Base-by-base conservation (phyloP, 2,888 invertebrate species). In the Drosophila fungiperda region DNA sequence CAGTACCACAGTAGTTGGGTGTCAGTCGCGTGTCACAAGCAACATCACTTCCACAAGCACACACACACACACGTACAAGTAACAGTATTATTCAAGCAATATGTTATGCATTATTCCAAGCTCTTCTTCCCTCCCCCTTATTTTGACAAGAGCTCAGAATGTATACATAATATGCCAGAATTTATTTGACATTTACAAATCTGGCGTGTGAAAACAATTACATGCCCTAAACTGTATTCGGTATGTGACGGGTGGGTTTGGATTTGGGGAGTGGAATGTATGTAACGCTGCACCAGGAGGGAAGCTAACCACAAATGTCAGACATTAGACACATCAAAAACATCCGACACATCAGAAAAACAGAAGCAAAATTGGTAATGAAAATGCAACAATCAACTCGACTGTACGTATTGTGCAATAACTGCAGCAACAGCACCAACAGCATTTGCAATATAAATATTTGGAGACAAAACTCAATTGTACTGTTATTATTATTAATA, bases 191-290 rank as follows among this genome's bases (percentile, higher is more conserved):
- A 80, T 77, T 80, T 72, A 76, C 66, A 78, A 87, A 76, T 89
- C 80, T 87, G 80, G 63, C 78, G 89, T 87, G 87, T 86, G 89
- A 85, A 83, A 87, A 80, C 89, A 87, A 89, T 86, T 84, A 87
- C 76, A 87, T 71, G 68, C 59, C 55, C 61, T 38, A 58, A 73
- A 64, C 57, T 50, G 48, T 50, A n/a, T 55, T 65, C 49, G n/a
- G 5, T 52, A 0, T n/a, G 11, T 17, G 5, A 9, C n/a, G 17
- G 17, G 17, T 17, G 38, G 45, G 23, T 36, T 17, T 6, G n/a
- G 2, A 17, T 15, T 5, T 5, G 32, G 36, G 11, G 38, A 12
- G 12, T 20, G n/a, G 49, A 33, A 15, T 38, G 23, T 11, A 33
- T 29, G 29, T 26, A 15, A 26, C 20, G n/a, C 33, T 26, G 20